These are phyloP conservation scores for Drosophila sturtevanti DNA, from an alignment of 1,140 invertebrate genomes.

Conservation along the genomic window DNA sequence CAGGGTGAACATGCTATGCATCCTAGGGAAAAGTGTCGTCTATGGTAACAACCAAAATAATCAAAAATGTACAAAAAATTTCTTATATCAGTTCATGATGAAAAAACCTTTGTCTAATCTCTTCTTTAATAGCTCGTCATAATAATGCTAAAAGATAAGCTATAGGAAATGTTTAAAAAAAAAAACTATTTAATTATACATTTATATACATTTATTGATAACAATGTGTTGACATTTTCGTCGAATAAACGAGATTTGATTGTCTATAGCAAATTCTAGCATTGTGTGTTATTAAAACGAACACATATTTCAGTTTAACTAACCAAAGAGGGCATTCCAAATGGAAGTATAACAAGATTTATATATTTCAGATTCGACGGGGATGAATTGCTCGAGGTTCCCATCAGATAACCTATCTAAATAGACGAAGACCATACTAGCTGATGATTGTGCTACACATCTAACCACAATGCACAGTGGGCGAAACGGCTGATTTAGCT, in stretches of 20 bases:
- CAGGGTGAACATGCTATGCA: constrained; percentile 23
- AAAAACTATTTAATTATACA: too few species aligned
- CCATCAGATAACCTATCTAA: constrained; percentile 44
- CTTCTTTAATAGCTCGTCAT: too few species aligned
- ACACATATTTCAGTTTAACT: constrained; percentile 63
- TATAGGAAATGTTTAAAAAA: too few species aligned
- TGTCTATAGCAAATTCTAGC: constrained; percentile 61
- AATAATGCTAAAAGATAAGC: too few species aligned
- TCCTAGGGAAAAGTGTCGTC: constrained; percentile 40
- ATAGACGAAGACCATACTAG: constrained; percentile 28
- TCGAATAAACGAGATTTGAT: not conserved
- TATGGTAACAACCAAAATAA: too few species aligned
- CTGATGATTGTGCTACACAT: constrained; percentile 56
- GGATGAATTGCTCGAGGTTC: constrained; percentile 63
- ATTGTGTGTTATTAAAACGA: constrained; percentile 64
- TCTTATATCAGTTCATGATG: too few species aligned
- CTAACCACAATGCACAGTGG: constrained; percentile 51
- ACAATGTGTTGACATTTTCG: not conserved
- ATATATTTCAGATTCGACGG: constrained; percentile 65
- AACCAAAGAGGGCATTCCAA: constrained; percentile 63
- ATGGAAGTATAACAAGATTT: constrained; percentile 73
- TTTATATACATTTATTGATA: not conserved
- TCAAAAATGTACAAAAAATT: too few species aligned
- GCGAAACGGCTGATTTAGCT: too few species aligned
- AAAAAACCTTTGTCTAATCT: too few species aligned